Percentiles rank a stretch among this genome's conserved stretches.
Conservation (phyloP, 2,113 vertebrate species). For the Fregetta grallaria region DNA sequence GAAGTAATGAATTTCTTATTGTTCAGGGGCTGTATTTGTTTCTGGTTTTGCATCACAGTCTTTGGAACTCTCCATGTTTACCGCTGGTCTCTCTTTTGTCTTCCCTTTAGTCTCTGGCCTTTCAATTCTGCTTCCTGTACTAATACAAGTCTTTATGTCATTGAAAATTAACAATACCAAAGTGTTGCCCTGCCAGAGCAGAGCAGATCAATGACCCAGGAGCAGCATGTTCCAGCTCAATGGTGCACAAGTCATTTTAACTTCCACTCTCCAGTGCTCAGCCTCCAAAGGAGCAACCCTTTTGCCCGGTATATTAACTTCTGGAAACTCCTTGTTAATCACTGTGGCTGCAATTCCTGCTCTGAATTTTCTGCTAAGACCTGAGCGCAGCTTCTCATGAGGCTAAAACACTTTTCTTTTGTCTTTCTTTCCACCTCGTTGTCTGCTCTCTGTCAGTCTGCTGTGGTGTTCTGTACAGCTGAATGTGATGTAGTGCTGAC, state of each 20-base stretch:
- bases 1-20: constrained; percentile 25
- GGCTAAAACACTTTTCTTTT: background rate
- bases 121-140: constrained; percentile 1
- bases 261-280: constrained; percentile 43
- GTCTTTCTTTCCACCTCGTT: background rate
- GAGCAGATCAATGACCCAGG: constrained; percentile 63
- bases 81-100: background rate
- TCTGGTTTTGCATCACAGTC: constrained; percentile 28
- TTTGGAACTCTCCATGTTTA: constrained; percentile 18
- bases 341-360: background rate
- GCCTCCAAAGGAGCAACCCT: constrained; percentile 53
- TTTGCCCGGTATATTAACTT: constrained; percentile 34
- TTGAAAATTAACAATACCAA: constrained; percentile 55
- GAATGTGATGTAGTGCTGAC: background rate
- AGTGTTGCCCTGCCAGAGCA: constrained; percentile 13
- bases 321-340: constrained; percentile 69
- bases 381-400: constrained; percentile 47
- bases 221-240: constrained; percentile 64
- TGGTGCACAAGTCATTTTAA: constrained; percentile 63
- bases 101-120: background rate
- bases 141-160: constrained; percentile 38
- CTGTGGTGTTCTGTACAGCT: background rate
- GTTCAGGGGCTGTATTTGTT: constrained; percentile 16
- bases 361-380: constrained; percentile 17
- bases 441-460: background rate